These are phyloP conservation scores for Spisula subtruncata DNA, from an alignment of 2,888 invertebrate genomes.

Conservation along the genomic window DNA sequence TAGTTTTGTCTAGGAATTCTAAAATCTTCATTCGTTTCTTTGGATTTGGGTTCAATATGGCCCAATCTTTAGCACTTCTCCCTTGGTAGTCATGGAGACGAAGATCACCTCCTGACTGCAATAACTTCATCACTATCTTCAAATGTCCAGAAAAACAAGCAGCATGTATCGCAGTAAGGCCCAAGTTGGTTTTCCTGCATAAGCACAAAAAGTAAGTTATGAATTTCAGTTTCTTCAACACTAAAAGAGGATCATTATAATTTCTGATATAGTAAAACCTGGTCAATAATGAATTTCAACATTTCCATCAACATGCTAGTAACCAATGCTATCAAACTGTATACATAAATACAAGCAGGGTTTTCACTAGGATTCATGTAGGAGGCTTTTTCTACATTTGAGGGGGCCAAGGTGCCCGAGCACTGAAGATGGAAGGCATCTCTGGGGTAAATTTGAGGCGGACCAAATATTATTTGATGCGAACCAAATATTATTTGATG, in stretches of 20 bases:
- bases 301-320: background rate
- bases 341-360: too few species aligned
- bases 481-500: too few species aligned
- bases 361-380: too few species aligned
- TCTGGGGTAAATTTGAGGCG: too few species aligned
- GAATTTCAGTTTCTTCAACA: background rate
- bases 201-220: background rate
- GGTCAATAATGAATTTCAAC: background rate
- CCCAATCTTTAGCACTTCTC: constrained; percentile 86
- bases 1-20: constrained; percentile 85
- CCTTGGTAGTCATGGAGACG: constrained; percentile 87
- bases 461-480: too few species aligned
- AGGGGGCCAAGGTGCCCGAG: too few species aligned
- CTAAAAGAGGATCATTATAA: too few species aligned
- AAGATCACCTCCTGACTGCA: constrained; percentile 88
- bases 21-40: constrained; percentile 83
- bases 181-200: constrained; percentile 85
- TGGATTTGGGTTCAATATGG: constrained; percentile 78
- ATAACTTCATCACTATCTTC: constrained; percentile 84
- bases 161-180: constrained; percentile 88
- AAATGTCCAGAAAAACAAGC: constrained; percentile 87
- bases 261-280: too few species aligned
- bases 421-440: too few species aligned
- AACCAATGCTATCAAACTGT: background rate
- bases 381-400: too few species aligned